Evolutionary conservation across 1,140 invertebrate genomes (phyloP), one percentile per base, ranked within the genome.

Genomic region (Anastrepha ludens): DNA sequence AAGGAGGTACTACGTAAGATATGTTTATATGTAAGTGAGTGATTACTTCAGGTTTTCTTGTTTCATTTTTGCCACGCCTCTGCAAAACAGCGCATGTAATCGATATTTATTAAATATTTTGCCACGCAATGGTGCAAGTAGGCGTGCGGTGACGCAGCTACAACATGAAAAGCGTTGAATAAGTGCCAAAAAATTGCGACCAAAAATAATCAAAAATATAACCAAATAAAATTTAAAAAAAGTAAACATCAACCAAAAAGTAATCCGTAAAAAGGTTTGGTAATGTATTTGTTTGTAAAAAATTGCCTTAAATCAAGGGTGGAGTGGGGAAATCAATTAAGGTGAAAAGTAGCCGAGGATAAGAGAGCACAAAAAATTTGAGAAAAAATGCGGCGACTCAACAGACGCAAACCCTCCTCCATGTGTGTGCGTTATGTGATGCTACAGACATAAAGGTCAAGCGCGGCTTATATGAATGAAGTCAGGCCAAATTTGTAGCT

Each of bases 141-240:
- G 74, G 74, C 50, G 74, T 15, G 47, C 13, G 13, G 15, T n/a
- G 60, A 55, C n/a, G 60, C n/a, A n/a, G 64, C 64, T 15, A 4
- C 1, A 44, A 44, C 41, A 47, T 9, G 17, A 81, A 81, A 50
- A 55, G 47, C 11, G 47, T 81, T 81, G 74, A 81, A 20, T 81
- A 81, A 81, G 74, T 81, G 74, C 74, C 74, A 81, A 81, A 81
- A 55, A 29, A 9, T 81, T 81, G 39, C 67, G n/a, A 81, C 74
- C 74, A 81, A 81, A 81, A 55, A 58, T 62, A 62, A 9, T 81
- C 17, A 20, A 55, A 81, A 81, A 3, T 62, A 17, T 6, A 62
- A 55, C 11, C 7, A 20, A 29, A 11, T 20, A 55, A 81, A 55
- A 17, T 55, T 29, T 44, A 55, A 55, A 29, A 44, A 55, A 55